Percentiles rank a stretch among this genome's conserved stretches.
Conservation (phyloP, 2,888 invertebrate genomes). For the Pollenia amentaria region DNA sequence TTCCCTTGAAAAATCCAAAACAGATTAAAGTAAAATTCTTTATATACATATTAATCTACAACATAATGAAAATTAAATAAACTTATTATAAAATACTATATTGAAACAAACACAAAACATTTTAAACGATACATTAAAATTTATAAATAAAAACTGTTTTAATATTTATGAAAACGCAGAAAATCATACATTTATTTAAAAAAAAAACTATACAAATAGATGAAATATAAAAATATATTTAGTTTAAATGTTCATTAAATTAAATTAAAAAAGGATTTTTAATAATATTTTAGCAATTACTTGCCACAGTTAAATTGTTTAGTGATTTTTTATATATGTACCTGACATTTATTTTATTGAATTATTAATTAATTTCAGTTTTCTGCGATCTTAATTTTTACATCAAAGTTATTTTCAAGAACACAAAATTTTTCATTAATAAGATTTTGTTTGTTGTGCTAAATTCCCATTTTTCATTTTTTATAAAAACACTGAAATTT, state of each 20-base stretch:
- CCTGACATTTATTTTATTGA: too few relatives aligned
- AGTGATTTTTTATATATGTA: not conserved
- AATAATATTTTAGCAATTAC: constrained; percentile 24
- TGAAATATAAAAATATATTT: constrained; percentile 48
- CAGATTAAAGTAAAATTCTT: constrained; percentile 34
- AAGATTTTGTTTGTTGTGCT: too few relatives aligned
- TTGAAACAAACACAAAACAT: constrained; percentile 46
- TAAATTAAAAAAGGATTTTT: not conserved
- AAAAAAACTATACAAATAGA: constrained; percentile 39
- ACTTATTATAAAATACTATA: constrained; percentile 57
- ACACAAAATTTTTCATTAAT: too few relatives aligned
- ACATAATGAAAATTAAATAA: constrained; percentile 37
- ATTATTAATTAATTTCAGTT: too few relatives aligned
- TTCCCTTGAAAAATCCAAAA: not conserved
- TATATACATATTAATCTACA: not conserved
- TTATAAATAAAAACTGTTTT: constrained; percentile 66
- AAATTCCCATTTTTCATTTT: too few relatives aligned
- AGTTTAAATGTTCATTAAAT: constrained; percentile 16
- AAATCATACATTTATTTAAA: constrained; percentile 61
- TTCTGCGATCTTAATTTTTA: too few relatives aligned
- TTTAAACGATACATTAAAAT: constrained; percentile 53
- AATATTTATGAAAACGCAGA: constrained; percentile 62
- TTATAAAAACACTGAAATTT: too few relatives aligned
- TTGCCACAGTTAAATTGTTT: constrained; percentile 54
- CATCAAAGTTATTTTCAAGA: too few relatives aligned